Evolutionary conservation across 92 coral and sea anemone genomes (phyloP).

Genomic region (Nematostella vectensis): DNA sequence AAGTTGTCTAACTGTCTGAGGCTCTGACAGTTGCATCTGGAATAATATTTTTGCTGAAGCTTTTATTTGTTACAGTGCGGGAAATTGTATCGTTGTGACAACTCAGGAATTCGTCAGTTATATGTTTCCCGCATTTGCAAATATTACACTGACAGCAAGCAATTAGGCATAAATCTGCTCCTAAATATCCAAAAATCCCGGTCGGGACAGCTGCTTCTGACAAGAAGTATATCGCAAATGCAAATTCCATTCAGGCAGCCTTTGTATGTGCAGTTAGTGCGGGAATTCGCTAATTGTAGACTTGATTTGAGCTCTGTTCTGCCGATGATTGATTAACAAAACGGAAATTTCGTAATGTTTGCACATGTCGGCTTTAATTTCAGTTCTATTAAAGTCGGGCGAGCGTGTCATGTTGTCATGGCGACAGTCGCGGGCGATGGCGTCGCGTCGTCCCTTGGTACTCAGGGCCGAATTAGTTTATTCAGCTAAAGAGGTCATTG

Average conservation of each 20-base stretch:
- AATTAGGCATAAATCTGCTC: background rate
- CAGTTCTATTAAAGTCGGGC: constrained; percentile 20
- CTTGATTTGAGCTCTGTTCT: constrained; percentile 1
- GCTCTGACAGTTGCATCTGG: no score
- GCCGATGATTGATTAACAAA: constrained; percentile 17
- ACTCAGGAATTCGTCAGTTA: constrained; percentile 20
- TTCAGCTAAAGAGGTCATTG: background rate
- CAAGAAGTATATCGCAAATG: no score
- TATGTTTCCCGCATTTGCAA: constrained; percentile 22
- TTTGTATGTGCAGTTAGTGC: no score
- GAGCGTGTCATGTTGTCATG: constrained; percentile 78
- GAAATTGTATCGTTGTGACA: constrained; percentile 22
- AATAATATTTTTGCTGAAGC: no score
- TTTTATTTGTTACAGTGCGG: no score
- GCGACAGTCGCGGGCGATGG: constrained; percentile 61
- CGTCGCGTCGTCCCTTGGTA: constrained; percentile 90
- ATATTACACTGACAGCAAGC: background rate
- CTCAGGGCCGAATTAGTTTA: constrained; percentile 18
- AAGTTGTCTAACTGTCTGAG: no score
- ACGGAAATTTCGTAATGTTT: constrained; percentile 24
- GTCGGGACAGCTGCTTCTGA: no score
- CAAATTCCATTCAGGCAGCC: no score
- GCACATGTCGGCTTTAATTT: constrained; percentile 16
- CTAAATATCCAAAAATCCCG: background rate
- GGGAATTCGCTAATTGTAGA: background rate